Base-by-base conservation (phyloP, 2,797 vertebrate genomes). In the Remorina albescens region DNA sequence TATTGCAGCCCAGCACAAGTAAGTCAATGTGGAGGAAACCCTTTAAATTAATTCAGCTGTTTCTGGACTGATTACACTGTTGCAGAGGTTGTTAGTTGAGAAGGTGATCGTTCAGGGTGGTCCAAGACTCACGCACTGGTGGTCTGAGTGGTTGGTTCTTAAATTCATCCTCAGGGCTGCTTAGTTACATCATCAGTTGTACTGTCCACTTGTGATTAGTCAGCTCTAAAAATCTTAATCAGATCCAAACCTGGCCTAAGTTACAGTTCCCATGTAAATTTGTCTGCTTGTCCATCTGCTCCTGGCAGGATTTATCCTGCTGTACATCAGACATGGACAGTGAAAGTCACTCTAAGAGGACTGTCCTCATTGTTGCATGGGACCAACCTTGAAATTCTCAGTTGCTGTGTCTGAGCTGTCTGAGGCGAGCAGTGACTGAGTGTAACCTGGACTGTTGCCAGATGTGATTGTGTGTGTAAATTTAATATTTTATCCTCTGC, bases 391-490 rank as follows among this genome's bases (percentile, higher is more conserved):
- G 9, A 6, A 4, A 3, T 44, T 23, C 28, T 34, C 42, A 8
- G 6, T 6, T 0, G 26, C 41, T 47, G 18, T 18, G n/a, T 16
- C 16, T 12, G 57, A 16, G 37, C 26, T 32, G 12, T 61, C 23
- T 5, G 3, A 4, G 21, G 21, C 26, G 23, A 21, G 13, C 25
- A 55, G 13, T 4, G 28, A 25, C 18, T 3, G 30, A 47, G 55
- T 19, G 28, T 60, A 11, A 39, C 36, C 47, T 60, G 63, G 47
- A 67, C 55, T 46, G 37, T 21, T 47, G 37, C 71, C 47, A 67
- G 56, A 30, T 54, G 26, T 51, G 37, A 50, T 19, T 36, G 11
- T 60, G 49, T 70, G 49, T 39, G 51, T 71, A 67, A 80, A 67
- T 80, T 37, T 30, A 65, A 21, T 32, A 32, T 61, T 65, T 66